These are phyloP conservation scores for Halichondria panicea DNA, from an alignment of 37 sponge, comb jelly and placozoan species.

Conservation along the genomic window DNA sequence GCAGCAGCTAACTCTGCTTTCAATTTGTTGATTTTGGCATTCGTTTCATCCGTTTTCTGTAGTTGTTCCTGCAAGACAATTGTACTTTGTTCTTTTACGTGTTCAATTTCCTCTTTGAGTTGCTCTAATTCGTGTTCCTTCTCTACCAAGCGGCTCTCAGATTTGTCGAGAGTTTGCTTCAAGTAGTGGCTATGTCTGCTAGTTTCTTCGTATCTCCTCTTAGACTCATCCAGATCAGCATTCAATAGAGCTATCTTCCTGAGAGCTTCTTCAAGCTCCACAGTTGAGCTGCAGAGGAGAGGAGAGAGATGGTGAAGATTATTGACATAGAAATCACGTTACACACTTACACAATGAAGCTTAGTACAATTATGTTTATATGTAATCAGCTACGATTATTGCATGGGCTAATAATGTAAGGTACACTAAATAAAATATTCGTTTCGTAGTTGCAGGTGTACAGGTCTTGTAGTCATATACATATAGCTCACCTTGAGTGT, in stretches of 20 bases:
- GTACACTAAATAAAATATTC: too few species aligned
- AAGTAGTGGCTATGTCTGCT: not conserved
- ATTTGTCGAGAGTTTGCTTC: not conserved
- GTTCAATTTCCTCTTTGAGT: slow-evolving; percentile 1
- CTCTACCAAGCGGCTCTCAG: not conserved
- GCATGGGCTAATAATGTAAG: too few species aligned
- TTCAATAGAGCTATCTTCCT: not conserved
- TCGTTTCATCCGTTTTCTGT: not conserved
- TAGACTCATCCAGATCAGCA: not conserved
- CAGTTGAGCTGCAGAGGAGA: not conserved
- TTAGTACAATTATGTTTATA: too few species aligned
- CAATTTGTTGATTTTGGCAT: not conserved
- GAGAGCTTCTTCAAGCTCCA: slow-evolving; percentile 7
- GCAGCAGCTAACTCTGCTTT: not conserved
- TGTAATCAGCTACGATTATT: too few species aligned
- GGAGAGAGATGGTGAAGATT: not conserved
- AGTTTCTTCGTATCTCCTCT: not conserved
- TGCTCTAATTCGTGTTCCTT: not conserved
- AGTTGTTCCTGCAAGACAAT: slow-evolving; percentile 21
- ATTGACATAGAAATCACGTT: not conserved
- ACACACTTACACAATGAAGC: too few species aligned
- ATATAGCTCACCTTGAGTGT: not conserved
- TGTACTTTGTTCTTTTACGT: slow-evolving; percentile 8
- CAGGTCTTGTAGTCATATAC: too few species aligned
- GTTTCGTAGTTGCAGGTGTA: too few species aligned